phyloP scores from a whole-genome alignment of 1,140 invertebrate genomes.

The Zaprionus gabonicus region DNA sequence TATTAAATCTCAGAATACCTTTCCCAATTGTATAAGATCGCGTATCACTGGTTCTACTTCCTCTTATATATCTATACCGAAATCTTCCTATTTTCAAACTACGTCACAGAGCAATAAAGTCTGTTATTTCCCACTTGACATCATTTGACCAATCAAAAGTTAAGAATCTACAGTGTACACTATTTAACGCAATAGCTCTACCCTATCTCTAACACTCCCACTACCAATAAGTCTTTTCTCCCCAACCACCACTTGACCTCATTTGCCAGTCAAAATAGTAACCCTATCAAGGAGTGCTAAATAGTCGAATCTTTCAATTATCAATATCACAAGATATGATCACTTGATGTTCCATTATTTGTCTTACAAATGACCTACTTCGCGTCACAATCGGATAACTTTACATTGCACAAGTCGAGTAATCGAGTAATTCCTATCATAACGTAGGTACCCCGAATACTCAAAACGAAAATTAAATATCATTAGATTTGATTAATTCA shows the following conservation, averaged over 20 bases:
- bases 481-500: slow-evolving; percentile 80
- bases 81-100: neutral
- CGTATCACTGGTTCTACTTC: neutral
- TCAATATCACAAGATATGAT: slow-evolving; percentile 21
- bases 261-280: slow-evolving; percentile 4
- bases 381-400: slow-evolving; percentile 14
- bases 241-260: slow-evolving; percentile 8
- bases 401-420: slow-evolving; percentile 43
- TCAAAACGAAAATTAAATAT: slow-evolving; percentile 70
- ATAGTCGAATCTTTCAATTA: slow-evolving; percentile 5
- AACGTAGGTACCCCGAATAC: neutral
- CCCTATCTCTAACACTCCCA: neutral
- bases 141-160: neutral
- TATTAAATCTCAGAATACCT: neutral
- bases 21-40: neutral
- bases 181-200: neutral
- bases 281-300: neutral
- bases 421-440: slow-evolving; percentile 17
- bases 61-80: neutral
- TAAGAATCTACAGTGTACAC: neutral
- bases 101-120: neutral
- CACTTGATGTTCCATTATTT: slow-evolving; percentile 14
- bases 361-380: slow-evolving; percentile 40
- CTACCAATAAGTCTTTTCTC: neutral
- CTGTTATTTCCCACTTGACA: neutral